Evolutionary conservation across 2,797 vertebrate species (phyloP), one percentile per base, ranked within the genome.

Genomic region (Peromyscus eremicus): DNA sequence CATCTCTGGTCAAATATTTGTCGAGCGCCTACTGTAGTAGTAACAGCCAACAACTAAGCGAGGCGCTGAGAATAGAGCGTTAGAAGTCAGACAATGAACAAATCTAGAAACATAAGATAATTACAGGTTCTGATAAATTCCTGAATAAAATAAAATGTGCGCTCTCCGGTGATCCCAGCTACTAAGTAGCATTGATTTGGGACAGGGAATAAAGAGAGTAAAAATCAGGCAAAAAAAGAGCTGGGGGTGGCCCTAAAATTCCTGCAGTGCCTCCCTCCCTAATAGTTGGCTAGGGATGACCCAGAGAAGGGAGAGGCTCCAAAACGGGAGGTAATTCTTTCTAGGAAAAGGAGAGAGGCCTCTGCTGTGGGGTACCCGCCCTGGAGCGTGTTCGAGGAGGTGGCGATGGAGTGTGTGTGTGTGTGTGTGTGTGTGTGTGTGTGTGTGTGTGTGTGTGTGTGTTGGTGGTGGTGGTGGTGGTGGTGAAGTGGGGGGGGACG

Each of bases 261-360:
- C 60, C 49, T 49, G 52, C 70, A 60, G 52, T 88, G 86, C 52
- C 43, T 64, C 73, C 85, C 70, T 91, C 73, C 86, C 70, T 86
- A 75, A 75, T 86, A 80, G 84, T 91, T 88, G 92, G 27, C 87
- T 92, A 75, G 83, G 71, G 70, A 76, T 90, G 93, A 95, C 91
- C 94, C 90, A 43, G 83, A 96, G 81, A 60, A 94, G 84, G 68
- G 37, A 91, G 82, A 97, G 89, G 43, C 89, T 92, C 92, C 94
- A 92, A 81, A 85, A 84, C 34, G 19, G 75, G 82, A 93, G 75
- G 93, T 79, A 57, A 73, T 96, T 98, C 98, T 97, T 98, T 98
- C 97, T 95, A 98, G 97, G 97, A 98, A 98, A 97, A 93, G 64
- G 34, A 85, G 43, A 94, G 83, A 49, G 66, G 85, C 80, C 92